A percentile compares a stretch with the other conserved stretches of the same genome.
These are phyloP conservation scores for Ryuthela nishihirai DNA, from an alignment of 2,888 invertebrate genomes.

Conservation along the genomic window DNA sequence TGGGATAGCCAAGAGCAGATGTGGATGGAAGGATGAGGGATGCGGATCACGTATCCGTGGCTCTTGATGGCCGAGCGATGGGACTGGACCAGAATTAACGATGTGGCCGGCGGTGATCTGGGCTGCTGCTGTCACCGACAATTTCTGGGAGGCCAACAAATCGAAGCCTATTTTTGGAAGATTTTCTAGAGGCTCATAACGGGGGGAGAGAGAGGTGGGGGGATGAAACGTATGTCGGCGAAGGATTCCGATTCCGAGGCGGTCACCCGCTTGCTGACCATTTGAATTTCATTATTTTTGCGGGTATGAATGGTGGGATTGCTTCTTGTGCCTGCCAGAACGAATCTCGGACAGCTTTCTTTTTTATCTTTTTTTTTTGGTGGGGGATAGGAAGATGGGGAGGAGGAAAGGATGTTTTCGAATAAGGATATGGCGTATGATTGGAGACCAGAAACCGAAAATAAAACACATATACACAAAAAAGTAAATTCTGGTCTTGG, in stretches of 20 bases:
- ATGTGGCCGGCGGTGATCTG: neutral
- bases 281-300: conserved; percentile 38
- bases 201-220: neutral
- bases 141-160: conserved; percentile 12
- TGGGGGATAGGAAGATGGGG: too few relatives aligned
- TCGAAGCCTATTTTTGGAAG: conserved; percentile 33
- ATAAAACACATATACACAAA: too few relatives aligned
- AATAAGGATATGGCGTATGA: too few relatives aligned
- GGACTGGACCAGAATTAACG: conserved; percentile 33
- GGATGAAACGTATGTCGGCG: neutral
- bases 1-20: too few relatives aligned
- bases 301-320: too few relatives aligned
- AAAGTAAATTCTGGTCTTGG: too few relatives aligned
- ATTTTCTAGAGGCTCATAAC: conserved; percentile 17
- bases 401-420: too few relatives aligned
- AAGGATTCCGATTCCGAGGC: conserved; percentile 29
- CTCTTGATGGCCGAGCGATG: conserved; percentile 17
- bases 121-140: neutral
- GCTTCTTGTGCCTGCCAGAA: too few relatives aligned
- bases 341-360: too few relatives aligned
- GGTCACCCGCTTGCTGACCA: conserved; percentile 25
- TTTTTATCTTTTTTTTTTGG: too few relatives aligned
- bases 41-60: conserved; percentile 23
- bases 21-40: too few relatives aligned
- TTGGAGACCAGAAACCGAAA: too few relatives aligned